Evolutionary conservation across 1,140 invertebrate species (phyloP), one percentile per base, ranked within the genome.

Genomic region (Drosophila ohnishii): DNA sequence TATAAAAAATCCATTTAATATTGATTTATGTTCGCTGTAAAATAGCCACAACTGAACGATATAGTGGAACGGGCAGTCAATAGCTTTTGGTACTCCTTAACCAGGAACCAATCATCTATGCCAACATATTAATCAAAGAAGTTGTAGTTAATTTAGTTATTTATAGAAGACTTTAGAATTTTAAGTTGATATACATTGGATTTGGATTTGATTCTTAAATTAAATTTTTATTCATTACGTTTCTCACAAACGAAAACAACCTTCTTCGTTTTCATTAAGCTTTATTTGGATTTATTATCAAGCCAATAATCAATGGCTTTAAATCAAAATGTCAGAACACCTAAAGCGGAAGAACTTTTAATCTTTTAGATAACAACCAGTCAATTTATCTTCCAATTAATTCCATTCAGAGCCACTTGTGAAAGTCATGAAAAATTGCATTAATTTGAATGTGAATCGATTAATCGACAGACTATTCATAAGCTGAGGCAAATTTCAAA

Each of bases 381-480:
- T 28, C 65, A 34, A 71, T 71, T 70, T 45, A 70, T 71, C 40
- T 47, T 16, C 42, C 65, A 47, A 44, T 70, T 70, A 69, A 55
- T 25, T 39, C 19, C 34, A 66, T 66, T 48, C 42, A 30, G 10
- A 70, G 5, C 25, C 37, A 6, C 16, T 48, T 65, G 40, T 66
- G 58, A 65, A 65, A 65, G 58, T 65, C 34, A 69, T 70, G 39
- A 71, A 70, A 70, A 58, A 58, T 71, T 40, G 51, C 34, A 58
- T 70, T 71, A 35, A 71, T 71, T 71, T 71, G 50, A 70, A 71
- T 71, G 37, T 40, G 35, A 70, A 70, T 70, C 64, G 50, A 57
- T 69, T 47, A 47, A 57, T 69, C 22, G 65, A 48, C 16, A 39
- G 65, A 39, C 50, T 70, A 69, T 70, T 69, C 50, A 69, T 55